Evolutionary conservation across 2,113 vertebrate genomes (phyloP).

Genomic region (Cynocephalus volans): DNA sequence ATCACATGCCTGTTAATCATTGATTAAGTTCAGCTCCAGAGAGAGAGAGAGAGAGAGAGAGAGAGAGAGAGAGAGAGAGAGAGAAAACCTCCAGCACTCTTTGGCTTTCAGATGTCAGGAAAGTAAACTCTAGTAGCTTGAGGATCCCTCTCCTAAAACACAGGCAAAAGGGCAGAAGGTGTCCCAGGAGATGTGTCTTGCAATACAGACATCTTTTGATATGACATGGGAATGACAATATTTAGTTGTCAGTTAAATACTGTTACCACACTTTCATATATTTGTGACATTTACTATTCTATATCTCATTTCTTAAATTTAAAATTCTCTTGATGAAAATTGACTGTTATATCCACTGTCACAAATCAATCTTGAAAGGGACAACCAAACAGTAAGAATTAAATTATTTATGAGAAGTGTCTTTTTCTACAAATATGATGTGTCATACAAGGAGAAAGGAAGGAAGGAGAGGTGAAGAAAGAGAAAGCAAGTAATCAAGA

Average conservation of each 20-base stretch:
- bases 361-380: background rate
- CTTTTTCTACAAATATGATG: background rate
- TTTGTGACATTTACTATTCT: background rate
- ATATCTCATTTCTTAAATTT: background rate
- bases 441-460: background rate
- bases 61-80: no score
- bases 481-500: fast-evolving
- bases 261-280: background rate
- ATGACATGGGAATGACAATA: background rate
- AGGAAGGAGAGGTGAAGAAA: background rate
- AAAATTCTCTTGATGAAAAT: background rate
- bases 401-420: background rate
- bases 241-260: background rate
- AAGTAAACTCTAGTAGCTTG: background rate
- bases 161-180: background rate
- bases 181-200: background rate
- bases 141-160: background rate
- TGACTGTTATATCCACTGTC: background rate
- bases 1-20: background rate
- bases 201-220: background rate
- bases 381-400: background rate
- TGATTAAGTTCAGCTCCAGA: background rate
- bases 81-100: background rate
- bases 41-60: background rate
- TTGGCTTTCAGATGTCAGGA: background rate